phyloP scores from a whole-genome alignment of 2,888 invertebrate genomes.

The Sinopyrophorus schimmeli region DNA sequence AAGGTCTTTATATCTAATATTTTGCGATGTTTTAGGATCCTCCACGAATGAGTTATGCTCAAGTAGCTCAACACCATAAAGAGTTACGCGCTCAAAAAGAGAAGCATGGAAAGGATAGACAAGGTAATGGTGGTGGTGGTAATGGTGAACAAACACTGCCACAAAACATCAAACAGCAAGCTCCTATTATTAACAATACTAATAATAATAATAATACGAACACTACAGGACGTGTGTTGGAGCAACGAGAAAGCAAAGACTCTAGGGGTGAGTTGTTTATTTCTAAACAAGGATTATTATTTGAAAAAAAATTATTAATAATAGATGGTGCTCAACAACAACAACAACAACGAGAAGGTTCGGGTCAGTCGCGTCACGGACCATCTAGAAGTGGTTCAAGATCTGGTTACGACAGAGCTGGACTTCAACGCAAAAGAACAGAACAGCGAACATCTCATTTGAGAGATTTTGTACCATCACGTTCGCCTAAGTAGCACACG shows the following conservation, averaged over 20 bases:
- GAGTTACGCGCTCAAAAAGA: slow-evolving; percentile 52
- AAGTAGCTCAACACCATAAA: slow-evolving; percentile 68
- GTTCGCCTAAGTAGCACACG: slow-evolving; percentile 54
- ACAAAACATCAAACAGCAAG: slow-evolving; percentile 22
- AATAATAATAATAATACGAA: slow-evolving; percentile 28
- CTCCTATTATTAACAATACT: slow-evolving; percentile 26
- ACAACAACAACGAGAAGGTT: slow-evolving; percentile 34
- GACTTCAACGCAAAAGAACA: slow-evolving; percentile 45
- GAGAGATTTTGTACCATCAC: slow-evolving; percentile 52
- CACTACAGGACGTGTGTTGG: slow-evolving; percentile 34
- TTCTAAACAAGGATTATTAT: too few species aligned
- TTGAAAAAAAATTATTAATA: too few species aligned
- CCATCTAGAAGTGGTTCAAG: slow-evolving; percentile 38
- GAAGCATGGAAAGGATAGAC: slow-evolving; percentile 42
- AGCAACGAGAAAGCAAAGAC: slow-evolving; percentile 37
- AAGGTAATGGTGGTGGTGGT: too few species aligned
- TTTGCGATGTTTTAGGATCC: slow-evolving; percentile 40
- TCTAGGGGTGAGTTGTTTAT: slow-evolving; percentile 33
- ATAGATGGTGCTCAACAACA: slow-evolving; percentile 34
- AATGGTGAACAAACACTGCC: slow-evolving; percentile 25
- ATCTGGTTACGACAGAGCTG: slow-evolving; percentile 42
- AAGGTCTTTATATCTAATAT: too few species aligned
- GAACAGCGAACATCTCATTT: slow-evolving; percentile 50
- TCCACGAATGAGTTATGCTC: slow-evolving; percentile 65
- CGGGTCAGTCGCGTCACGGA: slow-evolving; percentile 31